phyloP scores from a whole-genome alignment of 2,113 vertebrate species.

The Caranx melampygus region DNA sequence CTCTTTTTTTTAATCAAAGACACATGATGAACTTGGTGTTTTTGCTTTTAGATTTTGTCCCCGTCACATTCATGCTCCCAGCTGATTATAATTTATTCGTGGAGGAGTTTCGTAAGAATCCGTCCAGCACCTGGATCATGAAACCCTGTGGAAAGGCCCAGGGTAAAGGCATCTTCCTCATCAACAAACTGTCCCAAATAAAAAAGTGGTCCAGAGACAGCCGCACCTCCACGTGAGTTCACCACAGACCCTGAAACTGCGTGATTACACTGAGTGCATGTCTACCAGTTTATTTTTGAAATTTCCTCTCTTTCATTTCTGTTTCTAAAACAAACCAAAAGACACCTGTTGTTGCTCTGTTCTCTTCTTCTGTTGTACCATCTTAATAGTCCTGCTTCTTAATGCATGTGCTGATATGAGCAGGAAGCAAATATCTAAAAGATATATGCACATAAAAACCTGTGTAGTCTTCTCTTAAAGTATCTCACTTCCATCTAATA shows the following conservation, averaged over 20 bases:
- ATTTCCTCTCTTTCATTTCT: neutral
- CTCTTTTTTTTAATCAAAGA: neutral
- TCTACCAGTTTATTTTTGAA: neutral
- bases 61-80: slow-evolving; percentile 98
- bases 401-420: too few relatives aligned
- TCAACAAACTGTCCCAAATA: slow-evolving; percentile 98
- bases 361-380: neutral
- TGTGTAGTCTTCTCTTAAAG: neutral
- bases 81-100: slow-evolving; percentile 98
- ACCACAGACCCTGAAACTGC: neutral
- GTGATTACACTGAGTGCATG: neutral
- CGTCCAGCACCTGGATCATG: slow-evolving; percentile 99
- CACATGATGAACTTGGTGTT: neutral
- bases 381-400: too few relatives aligned
- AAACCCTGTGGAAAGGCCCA: slow-evolving; percentile 99
- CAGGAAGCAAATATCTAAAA: neutral
- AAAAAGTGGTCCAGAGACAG: slow-evolving; percentile 99
- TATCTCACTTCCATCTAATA: neutral
- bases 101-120: slow-evolving; percentile 97
- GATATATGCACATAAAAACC: neutral
- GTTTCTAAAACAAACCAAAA: neutral
- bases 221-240: slow-evolving; percentile 93
- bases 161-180: slow-evolving; percentile 98
- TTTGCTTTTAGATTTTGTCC: slow-evolving; percentile 91
- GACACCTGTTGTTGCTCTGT: neutral